Evolutionary conservation across 2,888 invertebrate genomes (phyloP).

Genomic region (Hirudinaria manillensis): DNA sequence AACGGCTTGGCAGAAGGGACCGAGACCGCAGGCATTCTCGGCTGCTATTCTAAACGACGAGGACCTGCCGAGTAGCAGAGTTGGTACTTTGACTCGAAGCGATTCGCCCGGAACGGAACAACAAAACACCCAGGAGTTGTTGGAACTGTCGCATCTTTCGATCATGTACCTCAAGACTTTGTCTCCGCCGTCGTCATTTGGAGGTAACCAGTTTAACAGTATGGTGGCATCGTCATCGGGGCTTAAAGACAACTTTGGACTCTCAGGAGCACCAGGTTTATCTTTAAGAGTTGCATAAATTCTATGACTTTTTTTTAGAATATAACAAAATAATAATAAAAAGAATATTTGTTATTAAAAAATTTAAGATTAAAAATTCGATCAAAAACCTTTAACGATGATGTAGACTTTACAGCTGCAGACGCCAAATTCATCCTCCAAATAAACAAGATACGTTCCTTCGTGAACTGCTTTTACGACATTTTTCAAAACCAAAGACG

Average conservation of each 20-base stretch:
- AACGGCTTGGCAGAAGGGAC: slow-evolving; percentile 45
- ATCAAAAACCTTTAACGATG: slow-evolving; percentile 59
- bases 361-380: background rate
- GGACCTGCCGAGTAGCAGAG: slow-evolving; percentile 30
- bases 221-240: slow-evolving; percentile 66
- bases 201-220: slow-evolving; percentile 68
- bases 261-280: slow-evolving; percentile 64
- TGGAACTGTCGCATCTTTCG: slow-evolving; percentile 38
- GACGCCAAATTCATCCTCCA: slow-evolving; percentile 40
- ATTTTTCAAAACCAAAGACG: slow-evolving; percentile 38
- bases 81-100: slow-evolving; percentile 4
- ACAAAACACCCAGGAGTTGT: slow-evolving; percentile 19
- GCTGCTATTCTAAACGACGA: slow-evolving; percentile 39
- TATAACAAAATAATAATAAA: slow-evolving; percentile 8
- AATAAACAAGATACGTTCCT: slow-evolving; percentile 39
- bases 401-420: slow-evolving; percentile 36
- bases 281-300: slow-evolving; percentile 54
- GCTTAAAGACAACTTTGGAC: slow-evolving; percentile 62
- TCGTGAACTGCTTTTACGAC: slow-evolving; percentile 31
- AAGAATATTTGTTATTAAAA: background rate
- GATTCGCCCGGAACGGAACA: background rate
- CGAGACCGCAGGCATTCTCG: slow-evolving; percentile 69
- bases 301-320: background rate
- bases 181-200: slow-evolving; percentile 40
- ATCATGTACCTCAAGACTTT: slow-evolving; percentile 44